Base-by-base conservation (phyloP, 92 coral and sea anemone genomes). In the Porites lobata region DNA sequence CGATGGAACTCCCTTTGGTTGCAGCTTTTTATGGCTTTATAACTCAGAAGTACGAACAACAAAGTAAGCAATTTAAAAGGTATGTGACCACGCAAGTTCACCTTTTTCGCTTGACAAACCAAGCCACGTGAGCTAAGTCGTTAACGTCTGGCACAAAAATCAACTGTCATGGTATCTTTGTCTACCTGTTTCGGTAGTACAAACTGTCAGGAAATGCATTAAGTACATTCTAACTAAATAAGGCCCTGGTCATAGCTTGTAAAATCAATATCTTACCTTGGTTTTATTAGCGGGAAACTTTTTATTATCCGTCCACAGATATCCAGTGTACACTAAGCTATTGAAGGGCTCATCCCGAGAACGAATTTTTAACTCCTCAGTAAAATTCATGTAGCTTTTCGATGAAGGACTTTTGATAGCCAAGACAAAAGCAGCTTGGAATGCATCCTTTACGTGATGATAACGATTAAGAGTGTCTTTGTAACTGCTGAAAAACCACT, bases 401-500 rank as follows among this genome's bases (percentile, higher is more conserved):
- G 94, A 90, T 29, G 88, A 59, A 17, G 95, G 91, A 38, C 93
- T 88, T 77, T 96, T 96, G 50, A 96, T 84, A 6, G 96, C 98
- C 74, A 95, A 84, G 2, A 90, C 94, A 80, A 97, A 95, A 17
- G 91, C 98, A 9, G 95, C 94, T 54, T 77, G 90, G 53, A 96
- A 96, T 5, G 98, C 99, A 61, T 80, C 81, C 22, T 54, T 76
- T 8, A 96, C 79, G 29, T 95, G 89, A 38, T 88, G 74, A 38
- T 64, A 84, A 8, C 99, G 96, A 20, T 75, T 67, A 1, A 85
- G 77, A 6, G 94, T 93, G 1, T 56, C 9, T 2, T 12, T 80
- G 77, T 92, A 91, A 38, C 93, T 75, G 75, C 99, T 95, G 85
- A 97, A 95, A 78, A 97, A 90, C 99, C 99, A 97, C 73, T 97